Conservation (phyloP, 2,797 vertebrate genomes). For the Typhlichthys subterraneus region DNA sequence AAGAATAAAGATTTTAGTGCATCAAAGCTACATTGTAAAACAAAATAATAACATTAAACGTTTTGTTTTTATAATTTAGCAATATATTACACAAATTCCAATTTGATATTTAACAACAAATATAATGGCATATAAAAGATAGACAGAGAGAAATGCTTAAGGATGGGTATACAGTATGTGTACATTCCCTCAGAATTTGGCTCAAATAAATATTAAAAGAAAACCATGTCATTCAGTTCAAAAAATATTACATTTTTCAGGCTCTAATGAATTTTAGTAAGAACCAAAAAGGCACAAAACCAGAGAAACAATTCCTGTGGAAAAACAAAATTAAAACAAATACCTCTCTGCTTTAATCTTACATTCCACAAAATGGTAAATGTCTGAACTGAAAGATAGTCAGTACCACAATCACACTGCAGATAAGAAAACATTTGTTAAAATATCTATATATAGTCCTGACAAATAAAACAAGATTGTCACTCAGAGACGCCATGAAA, state of each 20-base stretch:
- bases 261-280: constrained; percentile 52
- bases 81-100: constrained; percentile 86
- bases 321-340: constrained; percentile 41
- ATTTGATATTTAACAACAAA: constrained; percentile 77
- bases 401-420: constrained; percentile 45
- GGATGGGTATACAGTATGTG: constrained; percentile 55
- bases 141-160: constrained; percentile 67
- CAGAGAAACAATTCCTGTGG: constrained; percentile 54
- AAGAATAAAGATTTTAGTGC: constrained; percentile 81
- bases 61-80: constrained; percentile 80
- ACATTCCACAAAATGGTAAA: constrained; percentile 61
- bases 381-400: constrained; percentile 3
- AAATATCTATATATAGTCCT: constrained; percentile 22
- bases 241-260: constrained; percentile 53
- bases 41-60: constrained; percentile 79
- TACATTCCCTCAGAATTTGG: constrained; percentile 75
- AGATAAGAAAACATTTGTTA: constrained; percentile 38
- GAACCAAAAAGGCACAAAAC: constrained; percentile 37
- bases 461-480: constrained; percentile 18
- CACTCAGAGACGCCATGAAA: constrained; percentile 4
- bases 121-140: constrained; percentile 55
- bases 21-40: constrained; percentile 82
- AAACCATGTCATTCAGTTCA: constrained; percentile 72
- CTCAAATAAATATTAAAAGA: constrained; percentile 85
- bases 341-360: constrained; percentile 40